phyloP scores from a whole-genome alignment of 2,113 vertebrate genomes.

The Macroglossus sobrinus region DNA sequence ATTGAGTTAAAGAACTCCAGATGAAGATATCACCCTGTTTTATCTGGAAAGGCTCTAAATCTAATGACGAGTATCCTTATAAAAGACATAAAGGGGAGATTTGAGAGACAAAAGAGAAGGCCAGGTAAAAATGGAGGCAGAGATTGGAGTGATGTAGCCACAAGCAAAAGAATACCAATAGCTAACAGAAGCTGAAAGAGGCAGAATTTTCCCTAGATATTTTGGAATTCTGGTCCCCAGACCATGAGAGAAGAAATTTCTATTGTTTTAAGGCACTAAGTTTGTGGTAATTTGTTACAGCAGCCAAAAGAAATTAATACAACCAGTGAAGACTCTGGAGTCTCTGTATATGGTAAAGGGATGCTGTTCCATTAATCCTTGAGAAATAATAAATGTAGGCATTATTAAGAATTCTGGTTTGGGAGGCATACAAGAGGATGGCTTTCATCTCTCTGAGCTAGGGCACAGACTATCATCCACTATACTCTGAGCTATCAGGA shows the following conservation, averaged over 20 bases:
- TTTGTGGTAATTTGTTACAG: not conserved
- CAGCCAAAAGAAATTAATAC: conserved; percentile 7
- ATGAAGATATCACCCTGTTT: not conserved
- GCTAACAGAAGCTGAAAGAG: not conserved
- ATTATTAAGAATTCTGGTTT: not conserved
- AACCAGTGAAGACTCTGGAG: not conserved
- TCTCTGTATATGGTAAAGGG: not conserved
- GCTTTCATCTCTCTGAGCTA: not conserved
- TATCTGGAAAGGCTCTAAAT: not conserved
- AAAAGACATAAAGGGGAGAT: not conserved
- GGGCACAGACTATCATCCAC: not conserved
- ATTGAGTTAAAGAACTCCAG: not conserved
- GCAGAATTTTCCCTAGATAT: not conserved
- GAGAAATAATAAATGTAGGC: not conserved
- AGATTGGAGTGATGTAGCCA: not conserved
- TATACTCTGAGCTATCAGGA: not conserved
- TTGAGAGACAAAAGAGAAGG: not conserved
- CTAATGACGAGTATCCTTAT: not conserved
- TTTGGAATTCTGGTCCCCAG: not conserved
- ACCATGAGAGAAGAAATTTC: not conserved
- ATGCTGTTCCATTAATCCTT: not conserved
- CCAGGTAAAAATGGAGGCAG: not conserved
- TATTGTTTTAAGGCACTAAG: not conserved
- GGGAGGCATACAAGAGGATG: not conserved
- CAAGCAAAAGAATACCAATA: not conserved